Percentiles rank a stretch among this genome's conserved stretches.
These are phyloP conservation scores for Campoletis raptor DNA, from an alignment of 2,888 invertebrate species.

Conservation along the genomic window DNA sequence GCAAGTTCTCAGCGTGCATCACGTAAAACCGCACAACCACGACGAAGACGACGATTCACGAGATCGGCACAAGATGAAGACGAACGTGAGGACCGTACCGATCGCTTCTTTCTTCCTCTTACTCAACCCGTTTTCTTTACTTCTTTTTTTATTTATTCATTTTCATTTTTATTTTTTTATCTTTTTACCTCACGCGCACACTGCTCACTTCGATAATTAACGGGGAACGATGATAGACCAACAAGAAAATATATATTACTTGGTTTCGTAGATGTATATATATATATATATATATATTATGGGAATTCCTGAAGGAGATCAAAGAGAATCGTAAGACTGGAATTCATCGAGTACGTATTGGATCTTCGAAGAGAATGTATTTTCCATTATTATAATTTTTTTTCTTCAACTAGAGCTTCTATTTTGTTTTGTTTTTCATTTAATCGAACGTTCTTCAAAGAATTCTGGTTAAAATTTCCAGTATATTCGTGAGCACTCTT, in stretches of 20 bases:
- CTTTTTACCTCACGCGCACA: slow-evolving; percentile 53
- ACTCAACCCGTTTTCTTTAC: slow-evolving; percentile 39
- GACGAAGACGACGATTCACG: slow-evolving; percentile 41
- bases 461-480: neutral
- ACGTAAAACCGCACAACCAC: slow-evolving; percentile 48
- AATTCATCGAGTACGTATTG: slow-evolving; percentile 49
- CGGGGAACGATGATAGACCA: slow-evolving; percentile 68
- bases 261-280: neutral
- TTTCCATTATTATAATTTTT: slow-evolving; percentile 47
- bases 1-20: slow-evolving; percentile 44
- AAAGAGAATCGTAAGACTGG: slow-evolving; percentile 55
- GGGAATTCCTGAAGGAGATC: slow-evolving; percentile 57
- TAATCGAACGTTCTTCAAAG: slow-evolving; percentile 28
- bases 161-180: slow-evolving; percentile 45
- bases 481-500: neutral
- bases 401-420: neutral
- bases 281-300: slow-evolving; percentile 28
- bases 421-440: slow-evolving; percentile 15
- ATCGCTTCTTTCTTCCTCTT: slow-evolving; percentile 49
- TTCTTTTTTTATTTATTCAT: slow-evolving; percentile 46
- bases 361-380: slow-evolving; percentile 1
- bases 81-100: slow-evolving; percentile 70
- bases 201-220: slow-evolving; percentile 69
- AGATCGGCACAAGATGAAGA: slow-evolving; percentile 69
- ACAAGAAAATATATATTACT: slow-evolving; percentile 62